Evolutionary conservation across 2,888 invertebrate genomes (phyloP).

Genomic region (Ganaspis brasiliensis): DNA sequence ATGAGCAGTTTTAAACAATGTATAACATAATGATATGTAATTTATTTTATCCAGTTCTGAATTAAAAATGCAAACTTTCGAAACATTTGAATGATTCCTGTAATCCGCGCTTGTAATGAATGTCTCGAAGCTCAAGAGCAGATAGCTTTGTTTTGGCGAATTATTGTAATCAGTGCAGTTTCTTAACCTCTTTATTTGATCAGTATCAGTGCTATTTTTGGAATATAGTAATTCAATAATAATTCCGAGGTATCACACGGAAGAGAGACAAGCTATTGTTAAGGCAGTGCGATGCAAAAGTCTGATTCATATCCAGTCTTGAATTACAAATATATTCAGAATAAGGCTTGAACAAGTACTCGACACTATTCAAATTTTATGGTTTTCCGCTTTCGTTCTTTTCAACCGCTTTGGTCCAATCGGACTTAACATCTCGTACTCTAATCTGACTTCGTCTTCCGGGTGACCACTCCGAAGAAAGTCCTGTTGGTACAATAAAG

Average conservation of each 20-base stretch:
- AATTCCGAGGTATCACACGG: slow-evolving; percentile 14
- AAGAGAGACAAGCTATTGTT: slow-evolving; percentile 14
- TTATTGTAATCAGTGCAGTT: not conserved
- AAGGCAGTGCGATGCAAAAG: not conserved
- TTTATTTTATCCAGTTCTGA: not conserved
- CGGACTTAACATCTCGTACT: slow-evolving; percentile 40
- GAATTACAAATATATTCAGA: slow-evolving; percentile 19
- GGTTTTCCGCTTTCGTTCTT: slow-evolving; percentile 53
- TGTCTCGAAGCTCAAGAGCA: not conserved
- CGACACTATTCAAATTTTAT: slow-evolving; percentile 56
- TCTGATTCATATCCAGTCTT: slow-evolving; percentile 11
- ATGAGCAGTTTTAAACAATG: not conserved
- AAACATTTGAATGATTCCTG: not conserved
- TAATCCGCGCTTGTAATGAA: not conserved
- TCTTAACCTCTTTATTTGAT: not conserved
- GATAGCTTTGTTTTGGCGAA: not conserved
- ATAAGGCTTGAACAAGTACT: slow-evolving; percentile 8
- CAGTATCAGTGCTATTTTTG: not conserved
- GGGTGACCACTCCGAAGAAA: slow-evolving; percentile 48
- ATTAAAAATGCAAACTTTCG: not conserved
- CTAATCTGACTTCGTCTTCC: slow-evolving; percentile 40
- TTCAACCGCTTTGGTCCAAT: slow-evolving; percentile 41
- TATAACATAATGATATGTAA: not conserved
- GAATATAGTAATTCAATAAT: not conserved
- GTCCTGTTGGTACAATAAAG: slow-evolving; percentile 44